Base-by-base conservation (phyloP, 1,140 invertebrate species). In the Halictus rubicundus region DNA sequence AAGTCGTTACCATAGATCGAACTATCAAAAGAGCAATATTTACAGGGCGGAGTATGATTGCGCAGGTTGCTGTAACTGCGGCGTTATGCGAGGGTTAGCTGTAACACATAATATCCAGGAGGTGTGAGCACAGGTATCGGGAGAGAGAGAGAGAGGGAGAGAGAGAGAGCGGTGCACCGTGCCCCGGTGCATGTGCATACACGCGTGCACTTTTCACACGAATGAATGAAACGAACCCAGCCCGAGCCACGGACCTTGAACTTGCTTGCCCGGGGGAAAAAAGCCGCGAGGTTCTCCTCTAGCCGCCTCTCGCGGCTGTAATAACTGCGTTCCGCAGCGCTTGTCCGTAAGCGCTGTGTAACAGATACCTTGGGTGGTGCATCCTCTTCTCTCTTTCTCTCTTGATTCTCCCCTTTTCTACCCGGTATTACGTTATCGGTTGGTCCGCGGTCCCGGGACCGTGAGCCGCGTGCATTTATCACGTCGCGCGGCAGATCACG, bases 201-300 rank as follows among this genome's bases (percentile, higher is more conserved):
- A 87, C 82, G 76, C 83, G 82, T 77, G 32, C 72, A 83, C 83
- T 88, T 90, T 90, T 88, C 88, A 82, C 83, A 87, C 88, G 85
- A 89, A 88, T 90, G 88, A 91, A 90, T 91, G 88, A 89, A 90
- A 82, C 87, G 86, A n/a, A 84, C 86, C 85, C 86, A 74, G 88
- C 87, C 89, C 88, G 89, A 87, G 82, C 82, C 84, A 16, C 49
- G 89, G 88, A 87, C 89, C 90, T 90, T 89, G 90, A 90, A 88
- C 90, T 86, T 83, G 81, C 87, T 83, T 74, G 54, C 6, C 63
- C 21, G 61, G 46, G 65, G 82, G 85, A 87, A 88, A 81, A 88
- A 32, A 32, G 32, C 32, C 32, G 32, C 32, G 32, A 32, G n/a
- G 72, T 64, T 69, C 60, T 83, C 83, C 83, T 82, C 77, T 73